Percentiles rank a stretch among this genome's conserved stretches.
phyloP scores from a whole-genome alignment of 2,113 vertebrate species.

The Oryzias celebensis region DNA sequence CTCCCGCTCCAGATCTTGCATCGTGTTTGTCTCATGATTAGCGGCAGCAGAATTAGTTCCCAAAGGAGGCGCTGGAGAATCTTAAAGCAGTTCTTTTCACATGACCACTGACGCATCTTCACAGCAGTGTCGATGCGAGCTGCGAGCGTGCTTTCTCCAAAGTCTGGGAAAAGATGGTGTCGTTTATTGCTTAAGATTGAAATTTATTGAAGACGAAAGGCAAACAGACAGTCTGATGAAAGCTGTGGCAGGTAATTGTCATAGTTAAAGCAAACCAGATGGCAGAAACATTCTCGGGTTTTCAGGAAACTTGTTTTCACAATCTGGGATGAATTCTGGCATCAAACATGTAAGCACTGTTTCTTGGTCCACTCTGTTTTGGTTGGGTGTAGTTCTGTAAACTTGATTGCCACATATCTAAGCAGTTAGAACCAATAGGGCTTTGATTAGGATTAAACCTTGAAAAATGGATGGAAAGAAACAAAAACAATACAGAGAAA shows the following conservation, averaged over 20 bases:
- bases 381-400: slow-evolving; percentile 19
- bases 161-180: slow-evolving; percentile 17
- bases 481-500: slow-evolving; percentile 2
- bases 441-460: too few species aligned
- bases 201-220: slow-evolving; percentile 18
- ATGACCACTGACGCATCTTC: slow-evolving; percentile 18
- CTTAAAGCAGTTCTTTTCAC: slow-evolving; percentile 26
- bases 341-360: slow-evolving; percentile 21
- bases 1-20: slow-evolving; percentile 26
- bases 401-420: slow-evolving; percentile 12
- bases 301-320: slow-evolving; percentile 26
- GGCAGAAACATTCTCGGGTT: slow-evolving; percentile 12
- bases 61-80: slow-evolving; percentile 27
- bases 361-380: slow-evolving; percentile 41
- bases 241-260: slow-evolving; percentile 44
- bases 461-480: not conserved
- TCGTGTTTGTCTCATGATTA: slow-evolving; percentile 32
- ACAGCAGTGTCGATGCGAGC: slow-evolving; percentile 5
- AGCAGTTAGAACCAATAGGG: too few species aligned
- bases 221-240: slow-evolving; percentile 12
- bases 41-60: slow-evolving; percentile 27
- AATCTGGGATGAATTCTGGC: slow-evolving; percentile 34
- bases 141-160: not conserved
- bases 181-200: slow-evolving; percentile 11
- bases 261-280: slow-evolving; percentile 49